These are phyloP conservation scores for Syngnathus scovelli DNA, from an alignment of 2,113 vertebrate species.

Conservation along the genomic window DNA sequence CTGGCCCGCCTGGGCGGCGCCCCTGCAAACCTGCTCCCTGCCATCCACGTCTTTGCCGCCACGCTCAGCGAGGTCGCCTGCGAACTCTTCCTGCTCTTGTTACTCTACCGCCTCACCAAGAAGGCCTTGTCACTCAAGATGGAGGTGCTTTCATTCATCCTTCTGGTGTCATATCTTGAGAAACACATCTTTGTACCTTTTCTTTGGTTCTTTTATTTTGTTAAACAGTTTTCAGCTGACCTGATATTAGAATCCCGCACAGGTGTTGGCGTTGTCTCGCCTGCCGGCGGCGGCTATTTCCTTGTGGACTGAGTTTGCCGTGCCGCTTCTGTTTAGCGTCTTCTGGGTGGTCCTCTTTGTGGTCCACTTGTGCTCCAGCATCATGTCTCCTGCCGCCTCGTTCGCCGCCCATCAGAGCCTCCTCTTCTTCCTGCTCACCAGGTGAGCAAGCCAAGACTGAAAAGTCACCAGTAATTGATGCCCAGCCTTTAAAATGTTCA, in stretches of 20 bases:
- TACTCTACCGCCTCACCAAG: slow-evolving; percentile 68
- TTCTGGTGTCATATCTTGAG: background rate
- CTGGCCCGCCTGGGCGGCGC: slow-evolving; percentile 65
- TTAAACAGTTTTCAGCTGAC: background rate
- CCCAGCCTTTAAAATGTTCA: too few species aligned
- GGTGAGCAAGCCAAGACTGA: slow-evolving; percentile 53
- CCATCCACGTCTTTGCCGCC: slow-evolving; percentile 61
- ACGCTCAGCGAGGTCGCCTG: slow-evolving; percentile 60
- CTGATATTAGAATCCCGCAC: background rate
- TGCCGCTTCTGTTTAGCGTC: slow-evolving; percentile 77
- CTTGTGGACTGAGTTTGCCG: slow-evolving; percentile 79
- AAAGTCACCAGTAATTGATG: too few species aligned
- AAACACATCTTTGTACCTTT: background rate
- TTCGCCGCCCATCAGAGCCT: slow-evolving; percentile 65
- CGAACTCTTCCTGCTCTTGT: slow-evolving; percentile 62
- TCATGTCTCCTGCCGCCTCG: slow-evolving; percentile 46
- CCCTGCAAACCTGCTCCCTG: slow-evolving; percentile 54
- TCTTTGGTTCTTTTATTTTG: background rate
- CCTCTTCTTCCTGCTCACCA: slow-evolving; percentile 76
- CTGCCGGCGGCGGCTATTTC: slow-evolving; percentile 72
- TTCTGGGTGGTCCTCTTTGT: slow-evolving; percentile 81
- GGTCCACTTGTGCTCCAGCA: slow-evolving; percentile 68
- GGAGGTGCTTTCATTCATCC: slow-evolving; percentile 56
- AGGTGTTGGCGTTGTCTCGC: slow-evolving; percentile 73
- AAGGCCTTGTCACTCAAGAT: slow-evolving; percentile 63